Conservation (phyloP, 2,113 vertebrate species). For the Lampris incognitus region DNA sequence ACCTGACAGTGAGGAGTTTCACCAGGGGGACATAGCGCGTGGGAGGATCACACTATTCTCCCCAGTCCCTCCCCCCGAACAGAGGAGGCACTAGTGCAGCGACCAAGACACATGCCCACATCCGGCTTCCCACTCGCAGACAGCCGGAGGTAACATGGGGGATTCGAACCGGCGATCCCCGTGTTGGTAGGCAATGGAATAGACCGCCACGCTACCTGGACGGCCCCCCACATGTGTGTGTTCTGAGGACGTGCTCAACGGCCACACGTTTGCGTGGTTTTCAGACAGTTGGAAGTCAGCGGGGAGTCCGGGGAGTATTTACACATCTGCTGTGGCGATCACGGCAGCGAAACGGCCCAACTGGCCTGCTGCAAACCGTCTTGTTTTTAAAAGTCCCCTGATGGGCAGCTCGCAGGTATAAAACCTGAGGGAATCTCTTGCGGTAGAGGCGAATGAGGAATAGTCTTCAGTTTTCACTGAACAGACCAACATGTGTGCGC, state of each 20-base stretch:
- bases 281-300: conserved; percentile 54
- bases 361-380: conserved; percentile 49
- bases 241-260: conserved; percentile 34
- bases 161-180: no score
- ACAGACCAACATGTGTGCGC: background rate
- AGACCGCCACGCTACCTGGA: no score
- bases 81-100: no score
- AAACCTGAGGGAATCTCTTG: conserved; percentile 34
- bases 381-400: conserved; percentile 55
- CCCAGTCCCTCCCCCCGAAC: no score
- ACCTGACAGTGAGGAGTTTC: no score
- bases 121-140: no score
- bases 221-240: conserved; percentile 14
- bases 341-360: conserved; percentile 30
- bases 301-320: conserved; percentile 52
- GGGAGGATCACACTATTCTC: no score
- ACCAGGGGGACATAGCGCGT: no score
- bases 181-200: no score
- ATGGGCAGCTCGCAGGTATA: conserved; percentile 46
- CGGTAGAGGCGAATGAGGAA: conserved; percentile 25
- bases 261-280: conserved; percentile 33
- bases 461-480: conserved; percentile 1
- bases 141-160: no score
- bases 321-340: conserved; percentile 65
- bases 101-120: no score